Conservation (phyloP, 2,888 invertebrate species). For the Stenoptilia bipunctidactyla region DNA sequence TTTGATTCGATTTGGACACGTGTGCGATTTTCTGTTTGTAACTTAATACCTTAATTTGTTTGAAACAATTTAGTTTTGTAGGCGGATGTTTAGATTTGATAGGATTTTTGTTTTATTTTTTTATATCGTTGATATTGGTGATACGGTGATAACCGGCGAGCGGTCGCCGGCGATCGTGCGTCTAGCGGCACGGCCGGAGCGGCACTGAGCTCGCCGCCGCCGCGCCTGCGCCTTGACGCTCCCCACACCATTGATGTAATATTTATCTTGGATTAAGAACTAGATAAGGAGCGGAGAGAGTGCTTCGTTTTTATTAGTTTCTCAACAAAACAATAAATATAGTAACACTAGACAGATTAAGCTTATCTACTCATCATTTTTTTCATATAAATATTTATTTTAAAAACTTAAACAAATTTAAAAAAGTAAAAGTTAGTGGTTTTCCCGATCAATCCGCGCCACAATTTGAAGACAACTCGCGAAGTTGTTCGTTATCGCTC, state of each 20-base stretch:
- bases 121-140: no score
- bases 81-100: no score
- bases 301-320: slow-evolving; percentile 28
- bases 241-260: slow-evolving; percentile 66
- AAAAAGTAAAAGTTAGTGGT: slow-evolving; percentile 34
- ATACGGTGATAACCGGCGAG: slow-evolving; percentile 33
- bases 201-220: slow-evolving; percentile 50
- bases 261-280: slow-evolving; percentile 69
- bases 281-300: slow-evolving; percentile 46
- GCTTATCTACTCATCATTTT: no score
- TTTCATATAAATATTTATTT: no score
- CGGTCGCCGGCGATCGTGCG: slow-evolving; percentile 48
- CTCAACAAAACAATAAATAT: no score
- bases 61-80: no score
- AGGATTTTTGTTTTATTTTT: no score
- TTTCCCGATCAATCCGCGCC: slow-evolving; percentile 50
- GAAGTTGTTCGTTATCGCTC: slow-evolving; percentile 22
- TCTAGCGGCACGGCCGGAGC: slow-evolving; percentile 59
- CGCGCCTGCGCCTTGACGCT: slow-evolving; percentile 35
- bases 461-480: slow-evolving; percentile 33
- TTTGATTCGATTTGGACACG: slow-evolving; percentile 30
- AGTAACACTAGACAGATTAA: no score
- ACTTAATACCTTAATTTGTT: no score
- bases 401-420: no score
- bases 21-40: slow-evolving; percentile 24